phyloP scores from a whole-genome alignment of 2,113 vertebrate genomes.

The Struthio camelus region DNA sequence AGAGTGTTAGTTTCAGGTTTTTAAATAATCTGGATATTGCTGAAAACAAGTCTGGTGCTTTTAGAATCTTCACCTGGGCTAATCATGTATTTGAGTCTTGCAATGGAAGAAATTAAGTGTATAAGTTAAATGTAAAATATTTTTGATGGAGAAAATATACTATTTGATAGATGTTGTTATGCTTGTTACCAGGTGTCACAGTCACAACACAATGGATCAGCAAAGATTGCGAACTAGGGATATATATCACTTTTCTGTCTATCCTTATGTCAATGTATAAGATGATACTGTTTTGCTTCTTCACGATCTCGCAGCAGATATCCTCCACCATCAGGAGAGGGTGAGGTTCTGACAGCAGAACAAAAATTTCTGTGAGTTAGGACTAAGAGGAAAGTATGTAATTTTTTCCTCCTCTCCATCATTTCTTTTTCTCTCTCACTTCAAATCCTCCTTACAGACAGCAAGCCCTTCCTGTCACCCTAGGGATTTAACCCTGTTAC shows the following conservation, averaged over 20 bases:
- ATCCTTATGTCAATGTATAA: neutral
- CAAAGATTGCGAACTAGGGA: neutral
- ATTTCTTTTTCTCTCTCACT: slow-evolving; percentile 5
- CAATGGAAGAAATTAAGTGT: neutral
- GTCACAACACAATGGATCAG: neutral
- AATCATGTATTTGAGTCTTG: neutral
- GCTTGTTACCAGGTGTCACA: neutral
- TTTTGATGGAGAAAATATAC: neutral
- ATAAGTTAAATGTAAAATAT: neutral
- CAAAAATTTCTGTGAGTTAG: neutral
- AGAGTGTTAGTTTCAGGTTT: neutral
- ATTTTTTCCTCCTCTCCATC: slow-evolving; percentile 32
- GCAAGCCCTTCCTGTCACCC: slow-evolving; percentile 11
- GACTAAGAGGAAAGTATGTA: neutral
- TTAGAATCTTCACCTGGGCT: neutral
- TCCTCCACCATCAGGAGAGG: neutral
- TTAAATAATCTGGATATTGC: neutral
- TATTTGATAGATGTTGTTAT: neutral
- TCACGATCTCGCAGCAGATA: neutral
- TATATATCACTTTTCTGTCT: neutral
- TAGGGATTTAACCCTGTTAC: neutral
- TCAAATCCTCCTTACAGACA: neutral
- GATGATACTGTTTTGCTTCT: neutral
- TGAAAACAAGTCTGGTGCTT: neutral
- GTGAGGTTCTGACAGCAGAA: neutral